These are phyloP conservation scores for Dioctria rufipes DNA, from an alignment of 2,888 invertebrate species.

Conservation along the genomic window DNA sequence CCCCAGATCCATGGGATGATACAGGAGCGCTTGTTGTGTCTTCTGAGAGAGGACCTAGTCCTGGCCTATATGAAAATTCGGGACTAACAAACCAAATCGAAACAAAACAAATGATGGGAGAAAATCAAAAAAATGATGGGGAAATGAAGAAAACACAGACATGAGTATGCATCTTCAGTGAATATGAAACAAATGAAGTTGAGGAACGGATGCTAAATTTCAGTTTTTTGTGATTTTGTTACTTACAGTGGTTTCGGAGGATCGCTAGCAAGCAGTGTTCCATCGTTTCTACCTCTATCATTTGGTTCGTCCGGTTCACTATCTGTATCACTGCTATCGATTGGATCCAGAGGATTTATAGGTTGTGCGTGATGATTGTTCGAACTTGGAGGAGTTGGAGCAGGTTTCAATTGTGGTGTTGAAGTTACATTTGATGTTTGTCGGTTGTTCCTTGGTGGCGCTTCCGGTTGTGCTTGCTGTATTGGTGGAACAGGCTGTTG, in stretches of 20 bases:
- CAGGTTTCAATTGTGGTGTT: conserved; percentile 66
- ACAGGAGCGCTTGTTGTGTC: conserved; percentile 69
- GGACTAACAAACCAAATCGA: conserved; percentile 75
- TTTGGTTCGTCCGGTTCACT: conserved; percentile 87
- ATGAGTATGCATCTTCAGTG: conserved; percentile 33
- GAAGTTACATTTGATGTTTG: conserved; percentile 65
- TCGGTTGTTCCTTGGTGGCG: conserved; percentile 79
- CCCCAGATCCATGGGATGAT: conserved; percentile 73
- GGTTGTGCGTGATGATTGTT: conserved; percentile 71
- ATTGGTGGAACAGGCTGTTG: conserved; percentile 74
- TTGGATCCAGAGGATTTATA: conserved; percentile 77
- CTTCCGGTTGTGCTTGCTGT: conserved; percentile 78
- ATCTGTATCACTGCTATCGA: conserved; percentile 85
- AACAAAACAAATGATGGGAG: conserved; percentile 63
- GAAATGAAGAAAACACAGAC: conserved; percentile 30
- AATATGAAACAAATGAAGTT: conserved; percentile 12
- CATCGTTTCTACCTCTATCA: conserved; percentile 89
- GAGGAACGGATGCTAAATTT: conserved; percentile 31
- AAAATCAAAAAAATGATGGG: conserved; percentile 57
- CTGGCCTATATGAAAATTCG: conserved; percentile 87
- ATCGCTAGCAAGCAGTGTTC: conserved; percentile 95
- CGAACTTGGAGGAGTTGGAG: conserved; percentile 68
- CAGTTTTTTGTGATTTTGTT: conserved; percentile 39
- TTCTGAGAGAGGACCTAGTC: conserved; percentile 77
- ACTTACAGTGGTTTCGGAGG: conserved; percentile 97